phyloP scores from a whole-genome alignment of 2,113 vertebrate species.

The Telmatochromis sp. region DNA sequence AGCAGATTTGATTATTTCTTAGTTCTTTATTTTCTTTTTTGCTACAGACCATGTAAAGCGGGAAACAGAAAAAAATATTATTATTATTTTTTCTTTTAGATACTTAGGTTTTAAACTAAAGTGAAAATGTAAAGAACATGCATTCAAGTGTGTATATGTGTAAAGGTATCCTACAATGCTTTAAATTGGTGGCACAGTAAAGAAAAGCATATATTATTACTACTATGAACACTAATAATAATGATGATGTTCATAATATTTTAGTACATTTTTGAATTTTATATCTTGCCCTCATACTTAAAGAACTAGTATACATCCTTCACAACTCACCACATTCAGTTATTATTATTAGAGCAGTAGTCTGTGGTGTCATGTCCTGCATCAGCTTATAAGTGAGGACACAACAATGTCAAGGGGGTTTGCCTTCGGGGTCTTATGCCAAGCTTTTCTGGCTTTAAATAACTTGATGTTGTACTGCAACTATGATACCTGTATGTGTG shows the following conservation, averaged over 20 bases:
- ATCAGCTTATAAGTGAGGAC: not conserved
- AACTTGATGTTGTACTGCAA: not conserved
- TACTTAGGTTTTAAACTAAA: not conserved
- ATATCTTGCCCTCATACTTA: rapidly evolving
- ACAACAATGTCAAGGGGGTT: not conserved
- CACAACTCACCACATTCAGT: not conserved
- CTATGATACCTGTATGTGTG: not conserved
- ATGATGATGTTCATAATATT: not conserved
- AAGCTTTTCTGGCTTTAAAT: not conserved
- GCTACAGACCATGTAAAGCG: not conserved
- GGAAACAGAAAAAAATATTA: not conserved
- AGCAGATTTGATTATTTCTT: not conserved
- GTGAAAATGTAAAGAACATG: not conserved
- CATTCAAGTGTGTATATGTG: not conserved
- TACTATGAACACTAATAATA: not conserved
- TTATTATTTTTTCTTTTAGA: not conserved
- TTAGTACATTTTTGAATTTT: not conserved
- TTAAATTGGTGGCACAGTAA: not conserved
- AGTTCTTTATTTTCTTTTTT: not conserved
- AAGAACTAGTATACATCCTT: not conserved
- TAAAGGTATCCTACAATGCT: not conserved
- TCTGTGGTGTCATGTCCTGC: not conserved
- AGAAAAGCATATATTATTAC: not conserved
- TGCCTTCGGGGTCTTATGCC: not conserved
- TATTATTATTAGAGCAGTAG: not conserved